Percentiles rank a stretch among this genome's conserved stretches.
phyloP scores from a whole-genome alignment of 2,113 vertebrate genomes.

The Sphyrna mokarran region DNA sequence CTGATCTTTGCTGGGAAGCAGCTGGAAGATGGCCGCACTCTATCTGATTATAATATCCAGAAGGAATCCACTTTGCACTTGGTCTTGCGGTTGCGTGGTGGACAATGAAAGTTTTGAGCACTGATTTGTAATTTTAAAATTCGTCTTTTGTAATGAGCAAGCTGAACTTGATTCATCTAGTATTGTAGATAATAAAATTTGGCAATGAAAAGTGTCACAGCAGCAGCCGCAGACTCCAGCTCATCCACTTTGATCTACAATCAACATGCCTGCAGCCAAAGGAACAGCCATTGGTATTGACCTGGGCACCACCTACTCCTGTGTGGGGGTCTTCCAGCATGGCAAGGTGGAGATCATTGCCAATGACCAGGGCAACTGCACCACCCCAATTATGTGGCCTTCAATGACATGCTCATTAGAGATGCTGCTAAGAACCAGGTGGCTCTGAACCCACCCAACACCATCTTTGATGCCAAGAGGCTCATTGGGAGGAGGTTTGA shows the following conservation, averaged over 20 bases:
- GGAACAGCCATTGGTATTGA: conserved; percentile 29
- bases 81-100: too few species aligned
- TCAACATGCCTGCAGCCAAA: not conserved
- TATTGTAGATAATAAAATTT: too few species aligned
- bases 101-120: too few species aligned
- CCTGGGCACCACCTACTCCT: conserved; percentile 29
- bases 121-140: too few species aligned
- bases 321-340: conserved; percentile 22
- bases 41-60: too few species aligned
- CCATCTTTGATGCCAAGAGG: conserved; percentile 38
- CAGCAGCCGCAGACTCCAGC: too few species aligned
- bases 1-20: too few species aligned
- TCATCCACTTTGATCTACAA: not conserved
- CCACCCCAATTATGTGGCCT: conserved; percentile 18
- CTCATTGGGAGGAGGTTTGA: conserved; percentile 37
- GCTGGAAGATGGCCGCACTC: too few species aligned
- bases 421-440: conserved; percentile 38
- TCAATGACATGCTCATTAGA: conserved; percentile 16
- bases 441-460: conserved; percentile 36
- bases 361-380: conserved; percentile 36
- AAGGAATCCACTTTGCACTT: too few species aligned
- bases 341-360: conserved; percentile 35
- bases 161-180: too few species aligned
- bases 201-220: too few species aligned
- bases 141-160: too few species aligned